A percentile compares a stretch with the other conserved stretches of the same genome.
Evolutionary conservation across 2,888 invertebrate species (phyloP).

Genomic region (Kryphioiulus occultus): DNA sequence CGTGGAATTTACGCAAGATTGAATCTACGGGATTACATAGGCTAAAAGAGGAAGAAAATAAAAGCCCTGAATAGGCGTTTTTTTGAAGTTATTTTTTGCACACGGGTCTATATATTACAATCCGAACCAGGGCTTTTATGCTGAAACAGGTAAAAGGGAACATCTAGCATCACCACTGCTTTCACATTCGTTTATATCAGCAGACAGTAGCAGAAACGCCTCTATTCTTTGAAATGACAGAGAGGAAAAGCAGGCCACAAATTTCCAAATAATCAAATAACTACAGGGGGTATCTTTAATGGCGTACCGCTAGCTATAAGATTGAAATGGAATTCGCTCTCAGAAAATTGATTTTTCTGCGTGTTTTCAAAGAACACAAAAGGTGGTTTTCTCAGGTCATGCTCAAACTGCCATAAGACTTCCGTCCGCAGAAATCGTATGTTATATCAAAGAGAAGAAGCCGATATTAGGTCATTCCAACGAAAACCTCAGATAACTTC

Average conservation of each 20-base stretch:
- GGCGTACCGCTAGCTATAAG: not conserved
- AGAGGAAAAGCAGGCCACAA: not conserved
- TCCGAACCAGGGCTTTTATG: not conserved
- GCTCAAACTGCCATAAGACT: not conserved
- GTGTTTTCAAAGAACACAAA: not conserved
- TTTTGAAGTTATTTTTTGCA: not conserved
- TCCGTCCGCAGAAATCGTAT: not conserved
- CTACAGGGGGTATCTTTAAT: slow-evolving; percentile 25
- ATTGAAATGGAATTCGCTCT: slow-evolving; percentile 6
- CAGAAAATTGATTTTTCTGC: slow-evolving; percentile 1
- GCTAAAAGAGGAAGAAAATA: not conserved
- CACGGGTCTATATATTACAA: not conserved
- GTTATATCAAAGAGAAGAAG: not conserved
- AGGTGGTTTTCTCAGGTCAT: not conserved
- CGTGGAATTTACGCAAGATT: not conserved
- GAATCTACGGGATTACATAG: not conserved
- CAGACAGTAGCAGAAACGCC: not conserved
- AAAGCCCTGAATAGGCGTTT: not conserved
- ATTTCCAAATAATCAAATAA: slow-evolving; percentile 8
- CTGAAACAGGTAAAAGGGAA: slow-evolving; percentile 20
- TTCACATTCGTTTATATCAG: not conserved
- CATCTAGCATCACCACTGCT: not conserved
- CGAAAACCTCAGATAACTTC: not conserved
- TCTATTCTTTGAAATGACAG: not conserved
- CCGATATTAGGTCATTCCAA: not conserved